Evolutionary conservation across 1,140 invertebrate species (phyloP).

Genomic region (Drosophila sp.): DNA sequence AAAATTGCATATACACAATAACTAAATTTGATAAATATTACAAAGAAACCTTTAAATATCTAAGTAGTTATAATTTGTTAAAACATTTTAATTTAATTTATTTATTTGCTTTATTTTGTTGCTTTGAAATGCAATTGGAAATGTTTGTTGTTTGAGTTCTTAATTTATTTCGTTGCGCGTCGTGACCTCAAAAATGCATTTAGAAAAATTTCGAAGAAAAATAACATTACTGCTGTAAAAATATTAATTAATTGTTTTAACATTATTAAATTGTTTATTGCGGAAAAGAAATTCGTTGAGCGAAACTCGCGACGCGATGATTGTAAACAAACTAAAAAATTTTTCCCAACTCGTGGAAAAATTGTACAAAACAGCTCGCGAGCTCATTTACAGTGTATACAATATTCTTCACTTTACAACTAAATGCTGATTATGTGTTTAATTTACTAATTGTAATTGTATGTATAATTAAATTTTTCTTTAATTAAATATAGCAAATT

Average conservation of each 20-base stretch:
- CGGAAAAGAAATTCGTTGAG: constrained; percentile 23
- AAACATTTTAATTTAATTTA: constrained; percentile 18
- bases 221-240: too few species aligned
- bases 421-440: constrained; percentile 64
- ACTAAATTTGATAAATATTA: constrained; percentile 49
- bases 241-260: not conserved
- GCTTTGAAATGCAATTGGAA: constrained; percentile 72
- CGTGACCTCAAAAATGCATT: constrained; percentile 25
- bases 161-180: constrained; percentile 42
- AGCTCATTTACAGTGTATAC: constrained; percentile 48
- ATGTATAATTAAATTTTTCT: constrained; percentile 41
- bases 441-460: constrained; percentile 74
- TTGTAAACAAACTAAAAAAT: constrained; percentile 17
- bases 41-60: constrained; percentile 60
- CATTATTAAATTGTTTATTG: constrained; percentile 30
- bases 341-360: constrained; percentile 41
- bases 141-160: constrained; percentile 37
- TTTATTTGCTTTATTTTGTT: constrained; percentile 40
- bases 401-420: constrained; percentile 52
- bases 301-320: constrained; percentile 38
- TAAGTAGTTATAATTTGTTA: constrained; percentile 42
- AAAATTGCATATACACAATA: constrained; percentile 52
- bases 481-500: constrained; percentile 22
- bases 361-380: constrained; percentile 39
- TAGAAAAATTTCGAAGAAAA: constrained; percentile 5